Base-by-base conservation (phyloP, 2,888 invertebrate species). In the Volucella bombylans region DNA sequence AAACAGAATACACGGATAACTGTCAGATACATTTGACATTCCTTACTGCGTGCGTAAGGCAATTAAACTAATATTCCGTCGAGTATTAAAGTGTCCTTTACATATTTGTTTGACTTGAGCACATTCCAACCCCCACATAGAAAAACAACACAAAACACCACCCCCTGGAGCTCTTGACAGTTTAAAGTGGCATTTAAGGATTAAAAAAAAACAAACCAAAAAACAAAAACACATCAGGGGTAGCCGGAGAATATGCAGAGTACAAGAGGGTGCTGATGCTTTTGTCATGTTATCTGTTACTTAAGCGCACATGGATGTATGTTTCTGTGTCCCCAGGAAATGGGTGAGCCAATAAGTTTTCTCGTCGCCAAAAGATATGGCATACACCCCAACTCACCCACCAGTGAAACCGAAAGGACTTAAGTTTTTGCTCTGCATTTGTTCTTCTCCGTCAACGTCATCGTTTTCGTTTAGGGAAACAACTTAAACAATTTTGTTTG, bases 121-220 rank as follows among this genome's bases (percentile, higher is more conserved):
- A 69, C 39, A 43, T 47, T 15, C 49, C 71, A 15, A 4, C 14
- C 52, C 12, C 31, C n/a, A 47, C 57, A 39, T n/a, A 54, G 11
- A 49, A 12, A 57, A 49, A 57, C 31, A 52, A 54, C 18, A 54
- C 14, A 49, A 49, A n/a, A 14, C 61, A 38, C 38, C 55, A 15
- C 50, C 74, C 52, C 8, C 47, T 15, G 38, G 52, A 12, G 65
- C 59, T 67, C 64, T 82, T 82, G 68, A 78, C 82, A 73, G 68
- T 73, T 82, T 79, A 79, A 78, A 82, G 78, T 78, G 82, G 82
- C 78, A 78, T 82, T 82, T 82, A 82, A 82, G 78, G 72, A 82
- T 82, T 82, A 72, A 78, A 78, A 73, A 50, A n/a, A 69, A 73
- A 68, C 72, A 49, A 78, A 78, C 68, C 43, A 15, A 69, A 73